Evolutionary conservation across 2,113 vertebrate species (phyloP).

Genomic region (Mastomys coucha): DNA sequence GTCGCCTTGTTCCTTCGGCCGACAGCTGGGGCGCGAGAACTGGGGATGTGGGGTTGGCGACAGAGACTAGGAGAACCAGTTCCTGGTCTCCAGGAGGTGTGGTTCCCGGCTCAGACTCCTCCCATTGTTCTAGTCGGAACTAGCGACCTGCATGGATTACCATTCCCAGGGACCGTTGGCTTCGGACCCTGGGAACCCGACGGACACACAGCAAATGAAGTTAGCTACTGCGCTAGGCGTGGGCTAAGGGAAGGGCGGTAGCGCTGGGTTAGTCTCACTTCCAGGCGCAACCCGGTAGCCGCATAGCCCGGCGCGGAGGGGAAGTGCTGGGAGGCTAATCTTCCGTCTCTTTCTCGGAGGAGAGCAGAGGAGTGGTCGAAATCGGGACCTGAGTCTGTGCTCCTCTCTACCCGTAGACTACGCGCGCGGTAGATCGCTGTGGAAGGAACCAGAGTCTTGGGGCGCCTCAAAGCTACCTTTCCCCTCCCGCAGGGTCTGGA

Average conservation of each 20-base stretch:
- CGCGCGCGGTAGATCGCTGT: not conserved
- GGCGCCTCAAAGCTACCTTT: not conserved
- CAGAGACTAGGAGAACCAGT: not conserved
- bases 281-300: not conserved
- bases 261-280: not conserved
- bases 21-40: constrained; percentile 7
- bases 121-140: constrained; percentile 12
- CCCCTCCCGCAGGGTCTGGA: not conserved
- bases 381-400: not conserved
- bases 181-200: not conserved
- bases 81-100: constrained; percentile 12
- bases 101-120: constrained; percentile 29
- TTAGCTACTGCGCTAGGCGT: not conserved
- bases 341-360: not conserved
- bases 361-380: not conserved
- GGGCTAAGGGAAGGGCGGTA: not conserved
- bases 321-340: not conserved
- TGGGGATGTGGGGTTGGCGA: not conserved
- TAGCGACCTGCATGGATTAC: constrained; percentile 26
- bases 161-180: constrained; percentile 39
- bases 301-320: not conserved
- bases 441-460: not conserved
- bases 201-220: not conserved
- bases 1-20: constrained; percentile 4
- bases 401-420: not conserved